phyloP scores from a whole-genome alignment of 1,140 invertebrate genomes.

The Caenorhabditis brenneri region DNA sequence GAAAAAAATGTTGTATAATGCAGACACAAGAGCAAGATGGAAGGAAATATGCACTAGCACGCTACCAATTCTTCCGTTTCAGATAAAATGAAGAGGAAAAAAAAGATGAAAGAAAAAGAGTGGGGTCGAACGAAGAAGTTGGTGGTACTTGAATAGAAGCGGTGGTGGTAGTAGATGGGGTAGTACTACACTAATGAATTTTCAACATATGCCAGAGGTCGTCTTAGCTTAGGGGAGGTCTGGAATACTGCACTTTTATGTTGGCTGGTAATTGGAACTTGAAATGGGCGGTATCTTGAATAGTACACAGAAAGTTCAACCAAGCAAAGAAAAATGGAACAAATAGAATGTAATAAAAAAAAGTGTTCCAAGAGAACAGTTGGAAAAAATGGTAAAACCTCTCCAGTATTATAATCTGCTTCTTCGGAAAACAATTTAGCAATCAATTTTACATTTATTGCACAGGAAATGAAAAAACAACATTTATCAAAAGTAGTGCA shows the following conservation, averaged over 20 bases:
- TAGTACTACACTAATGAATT: slow-evolving; percentile 35
- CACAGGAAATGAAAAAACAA: no score
- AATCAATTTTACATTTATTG: no score
- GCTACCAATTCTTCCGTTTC: slow-evolving; percentile 25
- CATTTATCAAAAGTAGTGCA: no score
- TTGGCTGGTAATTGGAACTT: background rate
- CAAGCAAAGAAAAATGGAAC: no score
- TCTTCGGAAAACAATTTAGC: no score
- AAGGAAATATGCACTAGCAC: background rate
- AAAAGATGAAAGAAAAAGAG: background rate
- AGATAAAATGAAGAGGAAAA: slow-evolving; percentile 9
- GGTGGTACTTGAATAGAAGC: background rate
- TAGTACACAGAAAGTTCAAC: no score
- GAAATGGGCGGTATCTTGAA: background rate
- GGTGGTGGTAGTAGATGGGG: background rate
- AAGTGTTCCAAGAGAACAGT: no score
- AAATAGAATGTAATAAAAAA: no score
- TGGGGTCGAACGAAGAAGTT: background rate
- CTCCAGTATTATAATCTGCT: no score
- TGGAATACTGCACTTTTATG: slow-evolving; percentile 1
- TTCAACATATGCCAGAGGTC: background rate
- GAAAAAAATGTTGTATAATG: background rate
- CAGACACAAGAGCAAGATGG: background rate
- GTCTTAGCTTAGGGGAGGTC: background rate
- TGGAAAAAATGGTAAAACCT: no score